Percentiles rank a stretch among this genome's conserved stretches.
Evolutionary conservation across 2,888 invertebrate species (phyloP).

Genomic region (Apantesis nais): DNA sequence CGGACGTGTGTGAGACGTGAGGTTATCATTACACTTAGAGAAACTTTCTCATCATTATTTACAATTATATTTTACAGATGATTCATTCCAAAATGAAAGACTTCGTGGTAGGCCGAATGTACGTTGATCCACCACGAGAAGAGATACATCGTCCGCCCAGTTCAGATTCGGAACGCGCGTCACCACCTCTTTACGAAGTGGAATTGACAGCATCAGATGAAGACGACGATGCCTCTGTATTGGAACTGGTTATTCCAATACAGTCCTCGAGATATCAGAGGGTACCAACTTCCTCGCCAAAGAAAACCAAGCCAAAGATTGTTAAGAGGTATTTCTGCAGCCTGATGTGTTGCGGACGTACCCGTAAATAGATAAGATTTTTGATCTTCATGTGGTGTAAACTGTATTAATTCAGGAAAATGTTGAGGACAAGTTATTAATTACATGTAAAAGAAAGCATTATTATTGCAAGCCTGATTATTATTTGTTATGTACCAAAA

Average conservation of each 20-base stretch:
- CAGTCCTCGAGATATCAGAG: constrained; percentile 62
- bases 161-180: constrained; percentile 55
- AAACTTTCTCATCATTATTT: not conserved
- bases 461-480: not conserved
- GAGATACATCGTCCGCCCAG: not conserved
- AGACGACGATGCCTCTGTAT: constrained; percentile 73
- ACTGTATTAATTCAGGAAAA: not conserved
- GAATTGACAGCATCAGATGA: constrained; percentile 80
- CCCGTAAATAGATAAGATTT: constrained; percentile 48
- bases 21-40: not conserved
- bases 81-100: constrained; percentile 17
- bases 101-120: constrained; percentile 2
- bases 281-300: constrained; percentile 66
- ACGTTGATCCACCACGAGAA: not conserved
- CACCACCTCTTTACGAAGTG: constrained; percentile 74
- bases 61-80: constrained; percentile 4
- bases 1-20: not conserved
- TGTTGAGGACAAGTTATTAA: not conserved
- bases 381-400: constrained; percentile 4
- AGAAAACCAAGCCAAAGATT: constrained; percentile 52
- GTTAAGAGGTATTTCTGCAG: constrained; percentile 50
- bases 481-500: not conserved
- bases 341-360: constrained; percentile 62
- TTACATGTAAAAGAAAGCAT: not conserved
- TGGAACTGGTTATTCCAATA: constrained; percentile 77